Evolutionary conservation across 53 echinoderm and acorn worm species (phyloP), one percentile per base, ranked within the genome.

Genomic region (Antedon mediterranea): DNA sequence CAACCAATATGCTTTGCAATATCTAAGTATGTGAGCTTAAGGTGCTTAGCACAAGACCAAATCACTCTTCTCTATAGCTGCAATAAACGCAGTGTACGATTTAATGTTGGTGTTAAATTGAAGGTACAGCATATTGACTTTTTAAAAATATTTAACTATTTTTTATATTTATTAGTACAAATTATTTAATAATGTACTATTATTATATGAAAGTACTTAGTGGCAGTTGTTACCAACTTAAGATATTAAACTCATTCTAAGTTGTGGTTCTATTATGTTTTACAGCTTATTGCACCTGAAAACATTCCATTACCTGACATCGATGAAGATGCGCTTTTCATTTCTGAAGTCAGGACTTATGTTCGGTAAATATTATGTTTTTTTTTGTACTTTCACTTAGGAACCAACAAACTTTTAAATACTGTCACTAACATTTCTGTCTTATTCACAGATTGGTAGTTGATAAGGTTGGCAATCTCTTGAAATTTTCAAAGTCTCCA

Each of bases 1-100:
- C 98, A 98, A 77, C 92, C 98, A 0, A 89, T 98, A 72, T 92
- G 92, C 88, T 92, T 98, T 32, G 90, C 98, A 71, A 80, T 98
- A 28, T 92, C 88, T 74, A 90, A 87, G 26, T 80, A 83, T 30
- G 79, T 98, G 76, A 91, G 89, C 74, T 43, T 98, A 42, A 82
- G 98, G 73, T 92, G 91, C 72, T 80, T 92, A 87, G 83, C 83
- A 0, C 98, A 98, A 83, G 98, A 98, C 27, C 98, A 98, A 34
- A 88, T 93, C 23, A 90, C 78, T 73, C 82, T 98, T 74, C 78
- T 71, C 9, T 92, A 87, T 34, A 90, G 83, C 79, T 90, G 90
- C 31, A 82, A 88, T 28, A 80, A 86, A 72, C 85, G 84, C 79
- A 93, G 77, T 26, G 79, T 88, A 0, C 81, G 97, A 28, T 98